Conservation (phyloP, 2,888 invertebrate genomes). For the Melinaea menophilus region DNA sequence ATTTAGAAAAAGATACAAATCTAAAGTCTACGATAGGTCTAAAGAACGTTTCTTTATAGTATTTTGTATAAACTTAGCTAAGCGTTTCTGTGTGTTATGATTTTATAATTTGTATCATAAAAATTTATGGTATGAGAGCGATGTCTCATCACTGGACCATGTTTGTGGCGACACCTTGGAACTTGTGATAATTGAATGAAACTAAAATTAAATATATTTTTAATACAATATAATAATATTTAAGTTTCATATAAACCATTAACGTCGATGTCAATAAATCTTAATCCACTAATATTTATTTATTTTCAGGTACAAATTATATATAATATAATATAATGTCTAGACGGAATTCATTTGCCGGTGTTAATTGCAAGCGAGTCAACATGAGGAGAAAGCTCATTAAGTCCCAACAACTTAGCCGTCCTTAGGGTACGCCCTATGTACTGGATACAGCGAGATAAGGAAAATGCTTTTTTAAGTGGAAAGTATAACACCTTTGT, state of each 20-base stretch:
- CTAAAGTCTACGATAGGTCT: no score
- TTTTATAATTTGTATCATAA: no score
- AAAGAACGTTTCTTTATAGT: no score
- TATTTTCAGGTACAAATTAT: slow-evolving; percentile 1
- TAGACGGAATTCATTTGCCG: slow-evolving; percentile 16
- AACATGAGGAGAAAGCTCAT: slow-evolving; percentile 25
- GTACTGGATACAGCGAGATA: slow-evolving; percentile 1
- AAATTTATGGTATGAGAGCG: slow-evolving; percentile 51
- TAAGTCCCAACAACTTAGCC: slow-evolving; percentile 18
- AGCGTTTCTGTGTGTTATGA: no score
- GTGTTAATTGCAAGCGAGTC: slow-evolving; percentile 26
- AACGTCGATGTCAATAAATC: no score
- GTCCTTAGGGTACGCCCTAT: slow-evolving; percentile 5
- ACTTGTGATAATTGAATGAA: not conserved
- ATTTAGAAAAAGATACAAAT: no score
- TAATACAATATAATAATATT: not conserved
- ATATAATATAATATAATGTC: slow-evolving; percentile 7
- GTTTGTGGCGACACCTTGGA: not conserved
- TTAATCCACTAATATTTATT: not conserved
- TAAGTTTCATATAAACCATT: no score
- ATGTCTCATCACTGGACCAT: slow-evolving; percentile 45
- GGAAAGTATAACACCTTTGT: slow-evolving; percentile 1
- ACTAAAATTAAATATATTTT: not conserved
- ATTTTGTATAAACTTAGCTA: no score
- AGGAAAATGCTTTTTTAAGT: slow-evolving; percentile 1